phyloP scores from a whole-genome alignment of 2,113 vertebrate species.

The Poeciliopsis turrubarensis region DNA sequence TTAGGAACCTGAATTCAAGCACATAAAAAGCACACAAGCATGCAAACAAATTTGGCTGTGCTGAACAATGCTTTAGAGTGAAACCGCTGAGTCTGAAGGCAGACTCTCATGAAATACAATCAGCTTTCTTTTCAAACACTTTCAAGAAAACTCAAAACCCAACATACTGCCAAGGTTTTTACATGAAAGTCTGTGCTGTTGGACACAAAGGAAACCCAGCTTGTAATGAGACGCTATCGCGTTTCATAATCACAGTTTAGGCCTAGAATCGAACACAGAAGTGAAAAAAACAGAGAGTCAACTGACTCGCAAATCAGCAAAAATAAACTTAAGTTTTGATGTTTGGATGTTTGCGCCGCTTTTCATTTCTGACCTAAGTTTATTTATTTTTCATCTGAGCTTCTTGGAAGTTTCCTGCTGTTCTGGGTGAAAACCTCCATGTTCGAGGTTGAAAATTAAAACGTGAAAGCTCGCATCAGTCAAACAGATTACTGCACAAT shows the following conservation, averaged over 20 bases:
- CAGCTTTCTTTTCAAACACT: not conserved
- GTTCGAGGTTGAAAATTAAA: not conserved
- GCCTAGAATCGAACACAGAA: conserved; percentile 29
- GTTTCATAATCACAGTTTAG: conserved; percentile 42
- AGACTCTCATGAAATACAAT: not conserved
- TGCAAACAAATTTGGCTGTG: not conserved
- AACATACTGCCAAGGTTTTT: conserved; percentile 18
- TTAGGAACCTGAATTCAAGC: conserved; percentile 25
- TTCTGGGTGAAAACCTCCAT: not conserved
- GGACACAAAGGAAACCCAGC: conserved; percentile 42
- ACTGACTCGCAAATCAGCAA: conserved; percentile 34
- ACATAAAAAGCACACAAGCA: not conserved
- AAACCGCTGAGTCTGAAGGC: not conserved
- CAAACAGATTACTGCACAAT: no score
- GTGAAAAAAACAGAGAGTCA: conserved; percentile 50
- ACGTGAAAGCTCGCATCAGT: not conserved
- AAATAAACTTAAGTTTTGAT: conserved; percentile 49
- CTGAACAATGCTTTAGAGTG: conserved; percentile 13
- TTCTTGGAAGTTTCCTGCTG: not conserved
- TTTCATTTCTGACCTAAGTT: conserved; percentile 11
- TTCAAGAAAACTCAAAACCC: conserved; percentile 5
- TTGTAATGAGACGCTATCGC: conserved; percentile 52
- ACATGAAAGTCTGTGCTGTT: conserved; percentile 38
- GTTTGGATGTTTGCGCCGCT: conserved; percentile 12
- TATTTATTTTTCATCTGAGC: conserved; percentile 4